Evolutionary conservation across 2,888 invertebrate genomes (phyloP).

Genomic region (Phytoseiulus persimilis): DNA sequence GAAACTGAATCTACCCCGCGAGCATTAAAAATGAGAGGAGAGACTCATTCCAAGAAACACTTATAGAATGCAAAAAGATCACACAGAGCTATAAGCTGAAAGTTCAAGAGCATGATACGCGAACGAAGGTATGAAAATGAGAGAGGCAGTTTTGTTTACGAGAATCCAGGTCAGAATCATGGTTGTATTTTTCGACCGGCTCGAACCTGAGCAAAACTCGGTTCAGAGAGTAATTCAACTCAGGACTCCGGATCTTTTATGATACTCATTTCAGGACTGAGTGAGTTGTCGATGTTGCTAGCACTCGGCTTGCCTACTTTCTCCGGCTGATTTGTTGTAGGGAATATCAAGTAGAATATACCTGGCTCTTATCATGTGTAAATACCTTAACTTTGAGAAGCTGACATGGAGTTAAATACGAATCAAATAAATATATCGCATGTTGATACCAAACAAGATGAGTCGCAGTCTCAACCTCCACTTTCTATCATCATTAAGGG

Average conservation of each 20-base stretch:
- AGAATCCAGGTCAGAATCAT: not conserved
- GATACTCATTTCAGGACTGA: not conserved
- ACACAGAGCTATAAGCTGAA: not conserved
- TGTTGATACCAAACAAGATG: not conserved
- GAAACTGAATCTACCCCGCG: not conserved
- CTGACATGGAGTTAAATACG: not conserved
- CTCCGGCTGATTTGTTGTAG: not conserved
- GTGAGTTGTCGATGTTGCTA: not conserved
- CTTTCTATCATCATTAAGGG: too few species aligned
- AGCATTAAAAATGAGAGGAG: not conserved
- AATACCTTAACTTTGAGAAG: not conserved
- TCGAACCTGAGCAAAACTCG: not conserved
- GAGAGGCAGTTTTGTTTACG: not conserved
- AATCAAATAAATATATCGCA: slow-evolving; percentile 12
- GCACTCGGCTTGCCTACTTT: too few species aligned
- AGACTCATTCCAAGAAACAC: not conserved
- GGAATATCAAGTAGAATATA: not conserved
- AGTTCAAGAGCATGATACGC: not conserved
- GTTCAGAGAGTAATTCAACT: not conserved
- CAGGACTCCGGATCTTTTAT: not conserved
- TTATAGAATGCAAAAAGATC: not conserved
- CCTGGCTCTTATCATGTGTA: not conserved
- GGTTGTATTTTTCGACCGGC: not conserved
- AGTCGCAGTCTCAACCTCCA: not conserved
- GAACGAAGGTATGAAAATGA: not conserved